These are phyloP conservation scores for Eurytoma californica DNA, from an alignment of 2,888 invertebrate genomes.

Conservation along the genomic window DNA sequence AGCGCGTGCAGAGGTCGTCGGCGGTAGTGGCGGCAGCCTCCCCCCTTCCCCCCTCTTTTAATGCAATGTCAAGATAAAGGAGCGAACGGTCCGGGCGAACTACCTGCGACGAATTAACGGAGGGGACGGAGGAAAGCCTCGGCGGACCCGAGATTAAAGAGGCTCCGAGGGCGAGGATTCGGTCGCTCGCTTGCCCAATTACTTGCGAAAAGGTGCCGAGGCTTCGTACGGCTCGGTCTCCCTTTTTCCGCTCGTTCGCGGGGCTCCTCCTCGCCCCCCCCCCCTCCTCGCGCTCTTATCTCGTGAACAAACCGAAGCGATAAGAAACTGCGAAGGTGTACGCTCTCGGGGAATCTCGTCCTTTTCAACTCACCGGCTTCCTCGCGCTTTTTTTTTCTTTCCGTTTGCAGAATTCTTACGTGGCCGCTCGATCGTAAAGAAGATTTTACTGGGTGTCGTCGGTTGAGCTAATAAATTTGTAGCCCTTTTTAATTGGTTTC, in stretches of 20 bases:
- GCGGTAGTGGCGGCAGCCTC: neutral
- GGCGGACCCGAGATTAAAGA: constrained; percentile 64
- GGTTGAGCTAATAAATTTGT: neutral
- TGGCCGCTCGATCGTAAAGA: no score
- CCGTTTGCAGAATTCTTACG: neutral
- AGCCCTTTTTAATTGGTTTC: no score
- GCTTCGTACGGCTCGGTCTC: neutral
- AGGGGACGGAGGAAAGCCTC: constrained; percentile 12
- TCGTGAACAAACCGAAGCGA: constrained; percentile 34
- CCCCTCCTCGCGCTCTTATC: constrained; percentile 33
- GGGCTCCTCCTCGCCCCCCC: neutral
- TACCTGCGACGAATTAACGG: constrained; percentile 66
- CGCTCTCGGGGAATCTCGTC: constrained; percentile 11
- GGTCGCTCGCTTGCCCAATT: constrained; percentile 39
- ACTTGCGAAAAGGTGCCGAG: constrained; percentile 46
- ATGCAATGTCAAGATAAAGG: constrained; percentile 56
- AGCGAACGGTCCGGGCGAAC: constrained; percentile 46
- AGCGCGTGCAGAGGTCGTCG: constrained; percentile 20
- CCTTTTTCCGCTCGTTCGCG: neutral
- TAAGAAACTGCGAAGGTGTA: constrained; percentile 40
- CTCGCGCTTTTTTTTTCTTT: constrained; percentile 1
- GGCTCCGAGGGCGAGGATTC: constrained; percentile 56
- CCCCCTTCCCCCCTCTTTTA: constrained; percentile 41
- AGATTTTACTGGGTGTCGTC: neutral
- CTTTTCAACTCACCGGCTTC: constrained; percentile 16